Conservation (phyloP, 2,888 invertebrate species). For the Pardosa pseudoannulata region DNA sequence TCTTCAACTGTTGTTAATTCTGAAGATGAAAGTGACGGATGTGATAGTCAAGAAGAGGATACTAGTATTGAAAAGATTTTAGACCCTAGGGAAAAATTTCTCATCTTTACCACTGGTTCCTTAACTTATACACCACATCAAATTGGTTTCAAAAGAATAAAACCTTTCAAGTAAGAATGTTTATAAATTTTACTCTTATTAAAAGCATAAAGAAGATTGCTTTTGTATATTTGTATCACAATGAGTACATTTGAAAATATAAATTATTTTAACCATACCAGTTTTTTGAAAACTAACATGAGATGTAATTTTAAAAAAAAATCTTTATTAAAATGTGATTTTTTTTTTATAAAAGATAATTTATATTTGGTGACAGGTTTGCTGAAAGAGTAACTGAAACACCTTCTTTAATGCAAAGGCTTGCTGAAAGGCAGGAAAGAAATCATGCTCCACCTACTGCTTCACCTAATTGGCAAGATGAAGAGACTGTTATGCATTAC, state of each 20-base stretch:
- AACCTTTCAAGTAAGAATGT: slow-evolving; percentile 79
- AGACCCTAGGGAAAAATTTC: slow-evolving; percentile 81
- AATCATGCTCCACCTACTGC: slow-evolving; percentile 78
- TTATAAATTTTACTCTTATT: too few relatives aligned
- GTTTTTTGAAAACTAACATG: not conserved
- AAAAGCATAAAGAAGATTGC: too few relatives aligned
- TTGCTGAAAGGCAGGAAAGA: slow-evolving; percentile 65
- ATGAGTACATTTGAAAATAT: too few relatives aligned
- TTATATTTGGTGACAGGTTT: slow-evolving; percentile 41
- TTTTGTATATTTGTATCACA: not conserved
- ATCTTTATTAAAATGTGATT: too few relatives aligned
- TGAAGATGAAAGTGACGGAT: slow-evolving; percentile 66
- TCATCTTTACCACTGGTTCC: slow-evolving; percentile 89
- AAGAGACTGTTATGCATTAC: slow-evolving; percentile 82
- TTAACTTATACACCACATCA: slow-evolving; percentile 91
- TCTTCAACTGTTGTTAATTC: not conserved
- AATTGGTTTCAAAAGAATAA: slow-evolving; percentile 86
- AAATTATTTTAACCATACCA: too few relatives aligned
- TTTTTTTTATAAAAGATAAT: too few relatives aligned
- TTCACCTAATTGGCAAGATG: slow-evolving; percentile 84
- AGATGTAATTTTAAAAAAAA: not conserved
- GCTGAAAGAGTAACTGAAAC: slow-evolving; percentile 68
- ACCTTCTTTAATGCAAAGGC: slow-evolving; percentile 54
- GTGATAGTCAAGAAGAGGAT: slow-evolving; percentile 61
- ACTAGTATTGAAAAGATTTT: slow-evolving; percentile 74